These are phyloP conservation scores for Eumacrocentrus americanus DNA, from an alignment of 2,888 invertebrate species.

Conservation along the genomic window DNA sequence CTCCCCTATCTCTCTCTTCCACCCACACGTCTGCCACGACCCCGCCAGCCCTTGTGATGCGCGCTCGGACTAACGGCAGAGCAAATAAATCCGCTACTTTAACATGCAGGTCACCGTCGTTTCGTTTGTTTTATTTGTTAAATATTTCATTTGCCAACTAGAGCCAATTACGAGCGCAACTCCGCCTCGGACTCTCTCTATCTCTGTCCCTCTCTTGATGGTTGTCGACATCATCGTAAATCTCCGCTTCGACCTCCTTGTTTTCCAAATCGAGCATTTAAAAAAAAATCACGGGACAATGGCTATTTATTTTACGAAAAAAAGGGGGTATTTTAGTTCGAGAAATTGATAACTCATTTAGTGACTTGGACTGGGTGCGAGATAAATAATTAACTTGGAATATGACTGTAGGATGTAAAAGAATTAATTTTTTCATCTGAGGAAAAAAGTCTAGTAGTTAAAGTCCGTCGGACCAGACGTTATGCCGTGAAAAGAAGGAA, in stretches of 20 bases:
- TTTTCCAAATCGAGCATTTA: not conserved
- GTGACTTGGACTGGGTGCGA: too few species aligned
- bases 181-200: constrained; percentile 33
- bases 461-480: too few species aligned
- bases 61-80: constrained; percentile 42
- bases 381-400: too few species aligned
- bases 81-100: constrained; percentile 60
- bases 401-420: too few species aligned
- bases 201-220: not conserved
- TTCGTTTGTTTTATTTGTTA: constrained; percentile 62
- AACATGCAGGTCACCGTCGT: constrained; percentile 60
- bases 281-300: not conserved
- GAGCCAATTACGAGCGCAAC: constrained; percentile 53
- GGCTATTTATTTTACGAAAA: not conserved
- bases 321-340: too few species aligned
- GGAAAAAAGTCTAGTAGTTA: too few species aligned
- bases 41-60: constrained; percentile 39
- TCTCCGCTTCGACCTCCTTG: not conserved
- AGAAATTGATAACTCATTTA: too few species aligned
- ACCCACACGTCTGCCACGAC: constrained; percentile 37
- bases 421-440: too few species aligned
- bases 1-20: constrained; percentile 34
- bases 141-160: constrained; percentile 60
- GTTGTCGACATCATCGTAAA: constrained; percentile 15
- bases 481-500: too few species aligned